Evolutionary conservation across 2,113 vertebrate species (phyloP).

Genomic region (Eonycteris spelaea): DNA sequence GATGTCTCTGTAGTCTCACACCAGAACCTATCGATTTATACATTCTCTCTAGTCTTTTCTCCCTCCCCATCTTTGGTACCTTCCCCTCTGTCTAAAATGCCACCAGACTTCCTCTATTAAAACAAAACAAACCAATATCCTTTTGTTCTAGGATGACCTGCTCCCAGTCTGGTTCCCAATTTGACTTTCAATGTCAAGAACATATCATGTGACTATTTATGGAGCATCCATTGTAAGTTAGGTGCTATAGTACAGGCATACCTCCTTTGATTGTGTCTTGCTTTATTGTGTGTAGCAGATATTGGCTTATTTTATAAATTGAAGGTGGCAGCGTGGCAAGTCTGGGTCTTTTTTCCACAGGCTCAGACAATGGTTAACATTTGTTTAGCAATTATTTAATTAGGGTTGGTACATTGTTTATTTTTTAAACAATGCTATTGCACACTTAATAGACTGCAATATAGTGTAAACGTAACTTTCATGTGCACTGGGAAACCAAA

Average conservation of each 20-base stretch:
- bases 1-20: background rate
- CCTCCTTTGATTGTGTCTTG: background rate
- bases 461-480: background rate
- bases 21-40: background rate
- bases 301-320: background rate
- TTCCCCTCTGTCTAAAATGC: background rate
- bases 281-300: background rate
- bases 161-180: background rate
- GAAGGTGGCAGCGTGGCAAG: background rate
- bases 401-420: background rate
- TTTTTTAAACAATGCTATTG: background rate
- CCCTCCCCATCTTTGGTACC: background rate
- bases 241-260: background rate
- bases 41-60: background rate
- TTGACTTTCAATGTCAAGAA: background rate
- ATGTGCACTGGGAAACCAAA: too few species aligned
- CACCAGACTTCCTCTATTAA: background rate
- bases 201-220: background rate
- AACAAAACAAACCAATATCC: background rate
- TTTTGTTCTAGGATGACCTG: background rate
- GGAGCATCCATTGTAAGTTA: background rate
- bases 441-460: background rate
- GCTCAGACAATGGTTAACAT: background rate
- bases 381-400: background rate
- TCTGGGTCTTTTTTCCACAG: background rate